A percentile compares a stretch with the other conserved stretches of the same genome.
Evolutionary conservation across 37 sponge, comb jelly and placozoan genomes (phyloP).

Genomic region (Halichondria panicea): DNA sequence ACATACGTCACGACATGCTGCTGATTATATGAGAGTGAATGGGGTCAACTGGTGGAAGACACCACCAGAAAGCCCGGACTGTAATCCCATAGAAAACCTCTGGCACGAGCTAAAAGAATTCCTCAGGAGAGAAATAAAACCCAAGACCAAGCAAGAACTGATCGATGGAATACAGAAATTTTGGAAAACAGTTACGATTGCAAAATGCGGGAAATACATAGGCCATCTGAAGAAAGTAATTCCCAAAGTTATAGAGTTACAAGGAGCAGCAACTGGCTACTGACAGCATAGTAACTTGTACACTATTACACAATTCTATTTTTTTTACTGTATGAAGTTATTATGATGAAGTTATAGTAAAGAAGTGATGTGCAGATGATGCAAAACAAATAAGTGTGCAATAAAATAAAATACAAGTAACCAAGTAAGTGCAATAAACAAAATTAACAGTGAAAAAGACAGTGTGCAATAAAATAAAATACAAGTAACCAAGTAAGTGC

Average conservation of each 20-base stretch:
- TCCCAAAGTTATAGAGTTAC: slow-evolving; percentile 22
- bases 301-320: too few relatives aligned
- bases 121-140: slow-evolving; percentile 22
- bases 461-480: too few relatives aligned
- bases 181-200: slow-evolving; percentile 9
- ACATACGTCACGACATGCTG: slow-evolving; percentile 29
- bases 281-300: too few relatives aligned
- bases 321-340: too few relatives aligned
- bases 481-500: too few relatives aligned
- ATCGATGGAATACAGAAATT: slow-evolving; percentile 19
- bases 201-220: slow-evolving; percentile 25
- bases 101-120: slow-evolving; percentile 42
- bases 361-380: too few relatives aligned
- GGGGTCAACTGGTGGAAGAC: slow-evolving; percentile 33
- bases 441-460: too few relatives aligned
- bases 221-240: slow-evolving; percentile 31
- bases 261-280: slow-evolving; percentile 45
- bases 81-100: slow-evolving; percentile 44
- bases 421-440: too few relatives aligned
- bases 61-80: slow-evolving; percentile 32
- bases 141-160: slow-evolving; percentile 26
- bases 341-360: too few relatives aligned
- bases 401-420: too few relatives aligned
- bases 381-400: too few relatives aligned
- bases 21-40: slow-evolving; percentile 5